Evolutionary conservation across 2,113 vertebrate species (phyloP).

Genomic region (Semicossyphus pulcher): DNA sequence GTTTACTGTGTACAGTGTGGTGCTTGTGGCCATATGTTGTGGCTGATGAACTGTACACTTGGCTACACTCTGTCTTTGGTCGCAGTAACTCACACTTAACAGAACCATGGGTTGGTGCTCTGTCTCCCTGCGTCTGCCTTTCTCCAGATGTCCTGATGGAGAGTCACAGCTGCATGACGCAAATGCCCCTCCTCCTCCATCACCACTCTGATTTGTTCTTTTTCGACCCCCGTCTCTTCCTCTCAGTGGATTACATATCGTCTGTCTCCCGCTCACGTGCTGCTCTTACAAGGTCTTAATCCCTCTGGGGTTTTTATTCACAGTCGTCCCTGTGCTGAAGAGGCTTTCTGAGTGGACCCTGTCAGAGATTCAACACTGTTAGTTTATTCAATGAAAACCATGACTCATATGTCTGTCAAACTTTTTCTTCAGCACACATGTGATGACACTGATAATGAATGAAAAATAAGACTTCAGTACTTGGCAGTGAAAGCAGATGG

Average conservation of each 20-base stretch:
- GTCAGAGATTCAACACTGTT: background rate
- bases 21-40: constrained; percentile 2
- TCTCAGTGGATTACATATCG: constrained; percentile 58
- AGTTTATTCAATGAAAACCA: constrained; percentile 5
- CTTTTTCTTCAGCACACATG: background rate
- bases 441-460: background rate
- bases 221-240: constrained; percentile 54
- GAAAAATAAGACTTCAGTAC: background rate
- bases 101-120: background rate
- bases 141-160: constrained; percentile 59
- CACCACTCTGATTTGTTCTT: constrained; percentile 49
- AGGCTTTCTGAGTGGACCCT: constrained; percentile 10
- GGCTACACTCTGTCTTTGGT: constrained; percentile 15
- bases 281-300: constrained; percentile 51
- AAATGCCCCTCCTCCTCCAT: constrained; percentile 37
- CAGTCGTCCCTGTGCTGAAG: background rate
- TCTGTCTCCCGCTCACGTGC: constrained; percentile 51
- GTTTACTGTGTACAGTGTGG: constrained; percentile 9
- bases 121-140: constrained; percentile 13
- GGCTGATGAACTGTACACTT: constrained; percentile 20
- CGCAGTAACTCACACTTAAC: constrained; percentile 30
- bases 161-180: constrained; percentile 54
- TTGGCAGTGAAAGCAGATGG: background rate
- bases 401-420: background rate
- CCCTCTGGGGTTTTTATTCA: constrained; percentile 38